Evolutionary conservation across 2,888 invertebrate genomes (phyloP).

Genomic region (Nipponacmea schrenckii): DNA sequence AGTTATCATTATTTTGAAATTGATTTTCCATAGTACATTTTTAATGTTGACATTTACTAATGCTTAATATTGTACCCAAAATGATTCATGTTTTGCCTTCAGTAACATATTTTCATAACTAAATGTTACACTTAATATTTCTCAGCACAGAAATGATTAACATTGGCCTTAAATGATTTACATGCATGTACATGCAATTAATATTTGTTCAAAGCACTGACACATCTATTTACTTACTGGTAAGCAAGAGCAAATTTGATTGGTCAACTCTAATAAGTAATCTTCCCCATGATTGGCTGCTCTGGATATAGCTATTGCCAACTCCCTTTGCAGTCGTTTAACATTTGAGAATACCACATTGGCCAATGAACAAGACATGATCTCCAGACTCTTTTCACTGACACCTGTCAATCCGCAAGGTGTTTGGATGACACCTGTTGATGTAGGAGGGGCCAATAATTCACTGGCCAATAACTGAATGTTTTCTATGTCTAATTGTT

Average conservation of each 20-base stretch:
- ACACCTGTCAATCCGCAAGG: constrained; percentile 18
- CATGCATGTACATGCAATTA: no score
- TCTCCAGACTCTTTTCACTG: not conserved
- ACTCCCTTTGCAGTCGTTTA: constrained; percentile 56
- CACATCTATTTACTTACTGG: constrained; percentile 51
- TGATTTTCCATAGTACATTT: no score
- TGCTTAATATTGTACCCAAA: no score
- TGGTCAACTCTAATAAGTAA: constrained; percentile 65
- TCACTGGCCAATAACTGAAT: constrained; percentile 66
- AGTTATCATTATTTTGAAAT: no score
- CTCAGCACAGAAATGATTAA: no score
- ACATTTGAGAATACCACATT: constrained; percentile 60
- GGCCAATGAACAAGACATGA: constrained; percentile 49
- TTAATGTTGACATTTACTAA: no score
- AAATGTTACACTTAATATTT: no score
- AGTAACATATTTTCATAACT: no score
- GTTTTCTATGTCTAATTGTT: constrained; percentile 67
- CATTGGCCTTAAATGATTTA: no score
- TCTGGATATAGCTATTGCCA: constrained; percentile 61
- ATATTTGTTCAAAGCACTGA: no score
- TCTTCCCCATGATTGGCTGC: constrained; percentile 66
- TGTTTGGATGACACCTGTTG: constrained; percentile 56
- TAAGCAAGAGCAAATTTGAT: constrained; percentile 64
- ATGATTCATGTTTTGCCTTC: no score
- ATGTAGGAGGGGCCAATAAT: constrained; percentile 55